A percentile compares a stretch with the other conserved stretches of the same genome.
These are phyloP conservation scores for Limnodromus scolopaceus DNA, from an alignment of 2,797 vertebrate genomes.

Conservation along the genomic window DNA sequence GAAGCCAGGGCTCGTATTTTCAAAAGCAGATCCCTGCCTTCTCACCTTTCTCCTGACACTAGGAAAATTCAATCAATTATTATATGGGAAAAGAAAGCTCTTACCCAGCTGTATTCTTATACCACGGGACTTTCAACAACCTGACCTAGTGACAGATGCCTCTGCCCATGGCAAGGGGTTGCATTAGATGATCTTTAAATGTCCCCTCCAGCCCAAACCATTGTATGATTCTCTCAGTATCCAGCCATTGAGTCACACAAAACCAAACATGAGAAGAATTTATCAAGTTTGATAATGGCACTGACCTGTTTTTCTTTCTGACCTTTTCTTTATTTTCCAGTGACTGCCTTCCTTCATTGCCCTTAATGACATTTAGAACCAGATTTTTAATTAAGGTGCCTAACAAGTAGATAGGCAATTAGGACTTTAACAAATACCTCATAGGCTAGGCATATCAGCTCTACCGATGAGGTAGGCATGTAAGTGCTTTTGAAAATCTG, in stretches of 20 bases:
- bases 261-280: background rate
- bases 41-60: background rate
- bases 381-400: slow-evolving; percentile 33
- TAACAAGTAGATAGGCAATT: background rate
- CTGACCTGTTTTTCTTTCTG: background rate
- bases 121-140: background rate
- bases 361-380: background rate
- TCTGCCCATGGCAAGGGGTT: fast-evolving
- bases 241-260: background rate
- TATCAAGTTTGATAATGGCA: background rate
- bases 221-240: background rate
- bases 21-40: background rate
- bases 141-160: background rate
- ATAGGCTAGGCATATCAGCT: background rate
- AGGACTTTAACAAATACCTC: slow-evolving; percentile 18
- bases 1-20: background rate
- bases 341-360: background rate
- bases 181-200: background rate
- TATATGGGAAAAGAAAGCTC: background rate
- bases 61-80: background rate
- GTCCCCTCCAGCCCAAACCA: background rate
- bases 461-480: background rate
- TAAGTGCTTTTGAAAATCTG: background rate
- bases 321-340: slow-evolving; percentile 34
- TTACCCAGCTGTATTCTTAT: background rate